phyloP scores from a whole-genome alignment of 2,113 vertebrate genomes.

The Nansenia antarctica region DNA sequence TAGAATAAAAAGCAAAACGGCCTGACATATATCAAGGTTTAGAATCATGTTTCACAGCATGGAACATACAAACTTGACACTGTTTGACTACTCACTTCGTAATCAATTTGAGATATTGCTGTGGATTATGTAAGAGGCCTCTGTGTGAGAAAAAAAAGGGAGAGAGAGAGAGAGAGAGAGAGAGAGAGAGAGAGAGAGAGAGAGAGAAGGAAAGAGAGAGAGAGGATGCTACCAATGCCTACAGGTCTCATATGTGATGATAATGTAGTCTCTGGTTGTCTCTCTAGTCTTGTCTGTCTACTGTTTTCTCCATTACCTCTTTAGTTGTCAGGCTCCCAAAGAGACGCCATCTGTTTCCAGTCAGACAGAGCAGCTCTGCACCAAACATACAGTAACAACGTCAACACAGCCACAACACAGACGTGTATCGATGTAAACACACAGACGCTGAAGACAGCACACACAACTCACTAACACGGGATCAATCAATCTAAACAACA shows the following conservation, averaged over 20 bases:
- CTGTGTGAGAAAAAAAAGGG: conserved; percentile 43
- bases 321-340: conserved; percentile 48
- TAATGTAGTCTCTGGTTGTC: conserved; percentile 49
- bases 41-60: conserved; percentile 30
- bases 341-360: conserved; percentile 61
- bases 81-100: conserved; percentile 63
- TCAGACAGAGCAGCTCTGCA: conserved; percentile 48
- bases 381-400: too few species aligned
- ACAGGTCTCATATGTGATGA: conserved; percentile 44
- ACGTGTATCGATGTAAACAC: conserved; percentile 53
- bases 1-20: conserved; percentile 48
- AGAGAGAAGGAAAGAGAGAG: background rate
- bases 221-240: conserved; percentile 50
- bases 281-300: conserved; percentile 47
- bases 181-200: background rate
- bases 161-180: conserved; percentile 1
- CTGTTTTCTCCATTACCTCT: conserved; percentile 52
- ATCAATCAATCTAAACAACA: conserved; percentile 35
- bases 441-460: conserved; percentile 32
- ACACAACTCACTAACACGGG: conserved; percentile 40
- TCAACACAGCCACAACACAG: conserved; percentile 35
- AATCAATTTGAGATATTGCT: conserved; percentile 51
- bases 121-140: conserved; percentile 60
- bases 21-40: conserved; percentile 40
- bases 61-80: conserved; percentile 45